Evolutionary conservation across 1,140 invertebrate genomes (phyloP), one percentile per base, ranked within the genome.

Genomic region (Heliconius himera): DNA sequence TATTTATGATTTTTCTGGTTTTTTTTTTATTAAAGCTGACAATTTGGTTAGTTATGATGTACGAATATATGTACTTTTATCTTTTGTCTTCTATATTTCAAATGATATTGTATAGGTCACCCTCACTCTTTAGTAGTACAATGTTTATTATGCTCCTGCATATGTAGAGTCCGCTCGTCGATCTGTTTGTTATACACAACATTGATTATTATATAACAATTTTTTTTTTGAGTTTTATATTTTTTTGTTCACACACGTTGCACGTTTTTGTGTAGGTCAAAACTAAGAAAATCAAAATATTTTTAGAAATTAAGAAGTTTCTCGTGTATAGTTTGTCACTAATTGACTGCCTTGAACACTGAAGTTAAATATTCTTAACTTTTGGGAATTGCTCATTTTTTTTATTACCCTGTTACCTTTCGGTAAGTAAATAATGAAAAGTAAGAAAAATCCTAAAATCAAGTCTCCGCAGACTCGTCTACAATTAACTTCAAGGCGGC

Each of bases 51-150:
- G 22, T 22, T 22, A 56, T 22, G 20, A 8, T 36, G 6, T 36
- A 56, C 54, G 8, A 56, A n/a, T n/a, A 36, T 38, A 16, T 71
- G 20, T 71, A 20, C 38, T 76, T 76, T n/a, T 60, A n/a, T 76
- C 3, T 76, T 26, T 46, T 56, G 20, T 74, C 13, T 54, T 41
- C 29, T 16, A 54, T 20, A 8, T 51, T 18, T 56, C n/a, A 66
- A 56, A 56, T 9, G 11, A 26, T 66, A 26, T 66, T 66, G 22
- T n/a, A 56, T 26, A 26, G 60, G 26, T 66, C 60, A 29, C 22
- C 26, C 60, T 60, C 8, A 29, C 60, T 26, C 60, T 66, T 29
- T 66, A 18, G 26, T 66, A 66, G 60, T 18, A 66, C 60, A 66
- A 66, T 29, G 26, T 66, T 66, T 29, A 66, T 29, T 26, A 26